Evolutionary conservation across 2,797 vertebrate species (phyloP).

Genomic region (Sylvilagus floridanus): DNA sequence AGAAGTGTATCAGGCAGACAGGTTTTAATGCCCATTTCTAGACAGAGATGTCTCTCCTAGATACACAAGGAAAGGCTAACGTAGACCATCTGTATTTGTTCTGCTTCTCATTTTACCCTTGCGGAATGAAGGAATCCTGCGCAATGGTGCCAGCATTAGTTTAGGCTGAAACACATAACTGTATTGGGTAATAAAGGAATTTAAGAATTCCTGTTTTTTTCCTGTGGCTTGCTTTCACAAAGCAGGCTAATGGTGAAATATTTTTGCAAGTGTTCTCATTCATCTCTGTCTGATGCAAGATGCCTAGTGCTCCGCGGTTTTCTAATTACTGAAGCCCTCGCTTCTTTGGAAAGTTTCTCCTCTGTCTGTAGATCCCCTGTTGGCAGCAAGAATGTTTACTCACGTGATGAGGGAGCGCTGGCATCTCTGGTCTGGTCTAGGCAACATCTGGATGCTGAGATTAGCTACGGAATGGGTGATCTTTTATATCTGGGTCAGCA

Average conservation of each 20-base stretch:
- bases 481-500: background rate
- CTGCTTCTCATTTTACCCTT: slow-evolving; percentile 73
- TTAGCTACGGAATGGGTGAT: background rate
- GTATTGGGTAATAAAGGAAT: slow-evolving; percentile 80
- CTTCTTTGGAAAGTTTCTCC: slow-evolving; percentile 69
- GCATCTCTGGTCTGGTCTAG: background rate
- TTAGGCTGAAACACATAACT: slow-evolving; percentile 75
- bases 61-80: slow-evolving; percentile 63
- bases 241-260: slow-evolving; percentile 69
- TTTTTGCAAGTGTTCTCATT: slow-evolving; percentile 68
- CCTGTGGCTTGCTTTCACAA: slow-evolving; percentile 67
- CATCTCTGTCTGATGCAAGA: slow-evolving; percentile 65
- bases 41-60: slow-evolving; percentile 75
- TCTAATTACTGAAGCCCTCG: slow-evolving; percentile 62
- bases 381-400: slow-evolving; percentile 63
- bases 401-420: slow-evolving; percentile 9
- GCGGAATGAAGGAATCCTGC: slow-evolving; percentile 57
- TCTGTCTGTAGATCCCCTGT: slow-evolving; percentile 66
- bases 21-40: slow-evolving; percentile 74
- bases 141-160: slow-evolving; percentile 67
- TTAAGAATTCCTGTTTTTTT: slow-evolving; percentile 45
- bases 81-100: slow-evolving; percentile 70
- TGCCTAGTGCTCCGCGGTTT: slow-evolving; percentile 60
- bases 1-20: slow-evolving; percentile 68
- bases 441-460: slow-evolving; percentile 49